Evolutionary conservation across 2,797 vertebrate species (phyloP).

Genomic region (Zenarchopterus dispar): DNA sequence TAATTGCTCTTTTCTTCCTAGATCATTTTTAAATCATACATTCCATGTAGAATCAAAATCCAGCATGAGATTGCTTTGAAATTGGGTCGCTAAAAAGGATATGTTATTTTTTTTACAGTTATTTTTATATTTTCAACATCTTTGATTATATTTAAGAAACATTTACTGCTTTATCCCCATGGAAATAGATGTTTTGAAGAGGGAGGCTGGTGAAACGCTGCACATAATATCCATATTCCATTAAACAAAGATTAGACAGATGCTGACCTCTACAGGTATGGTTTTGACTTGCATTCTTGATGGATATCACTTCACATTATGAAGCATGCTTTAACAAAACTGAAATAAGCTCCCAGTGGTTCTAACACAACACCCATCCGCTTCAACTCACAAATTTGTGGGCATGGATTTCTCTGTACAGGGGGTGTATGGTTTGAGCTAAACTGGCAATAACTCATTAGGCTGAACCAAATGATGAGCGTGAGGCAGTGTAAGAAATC

Average conservation of each 20-base stretch:
- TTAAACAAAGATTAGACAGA: slow-evolving; percentile 71
- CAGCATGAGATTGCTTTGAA: slow-evolving; percentile 5
- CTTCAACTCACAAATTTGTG: not conserved
- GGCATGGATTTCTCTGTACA: not conserved
- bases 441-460: slow-evolving; percentile 34
- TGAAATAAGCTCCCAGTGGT: slow-evolving; percentile 7
- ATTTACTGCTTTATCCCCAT: slow-evolving; percentile 6
- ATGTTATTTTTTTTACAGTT: slow-evolving; percentile 4
- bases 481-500: slow-evolving; percentile 25
- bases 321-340: slow-evolving; percentile 17
- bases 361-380: not conserved
- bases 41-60: slow-evolving; percentile 10
- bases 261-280: slow-evolving; percentile 80
- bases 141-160: slow-evolving; percentile 9
- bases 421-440: slow-evolving; percentile 12
- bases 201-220: slow-evolving; percentile 20
- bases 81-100: slow-evolving; percentile 1
- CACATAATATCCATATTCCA: slow-evolving; percentile 44
- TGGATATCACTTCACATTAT: slow-evolving; percentile 52
- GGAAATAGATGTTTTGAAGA: slow-evolving; percentile 13
- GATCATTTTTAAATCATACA: slow-evolving; percentile 27
- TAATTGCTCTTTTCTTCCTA: slow-evolving; percentile 21
- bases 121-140: slow-evolving; percentile 1
- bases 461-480: slow-evolving; percentile 35
- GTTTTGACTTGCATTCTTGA: slow-evolving; percentile 71